Base-by-base conservation (phyloP, 2,888 invertebrate genomes). In the Leucania comma region DNA sequence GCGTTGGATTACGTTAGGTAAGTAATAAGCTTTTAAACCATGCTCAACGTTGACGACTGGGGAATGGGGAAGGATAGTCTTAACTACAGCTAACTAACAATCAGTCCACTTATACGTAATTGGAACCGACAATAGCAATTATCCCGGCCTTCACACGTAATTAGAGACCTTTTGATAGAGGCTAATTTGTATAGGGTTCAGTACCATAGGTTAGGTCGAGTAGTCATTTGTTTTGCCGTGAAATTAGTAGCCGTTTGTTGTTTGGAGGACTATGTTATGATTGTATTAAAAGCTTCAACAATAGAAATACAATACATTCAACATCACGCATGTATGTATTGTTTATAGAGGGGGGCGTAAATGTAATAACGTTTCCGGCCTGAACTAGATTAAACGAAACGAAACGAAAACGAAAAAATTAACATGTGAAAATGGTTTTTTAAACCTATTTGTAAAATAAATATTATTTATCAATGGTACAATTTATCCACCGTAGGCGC, bases 81-180 rank as follows among this genome's bases (percentile, higher is more conserved):
- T 42, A 17, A 17, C 42, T 42, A 42, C 17, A 17, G 32, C 46
- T 20, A 32, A 20, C 14, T n/a, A 22, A n/a, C 26, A 64, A 58
- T 57, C 12, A 35, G 48, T 57, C 63, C 63, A 77, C 54, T 67
- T 68, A 32, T 2, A 69, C n/a, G 20, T 75, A 78, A 75, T 80
- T 59, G 61, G 38, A 0, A n/a, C 50, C 65, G 42, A 53, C 68
- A 62, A 54, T 70, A n/a, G 54, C 62, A 56, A 80, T 78, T 78
- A 78, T 2, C 2, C n/a, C 46, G 58, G 14, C 75, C 75, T 65
- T 80, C 80, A 38, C 53, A 65, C 58, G 14, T 50, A 63, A 78
- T 79, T 63, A 63, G 1, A 48, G 75, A 69, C 80, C 80, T 73
- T 62, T 79, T 75, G 42, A 80, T 75, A 51, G 58, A 70, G 58